Evolutionary conservation across 2,113 vertebrate species (phyloP).

Genomic region (Pelmatolapia mariae): DNA sequence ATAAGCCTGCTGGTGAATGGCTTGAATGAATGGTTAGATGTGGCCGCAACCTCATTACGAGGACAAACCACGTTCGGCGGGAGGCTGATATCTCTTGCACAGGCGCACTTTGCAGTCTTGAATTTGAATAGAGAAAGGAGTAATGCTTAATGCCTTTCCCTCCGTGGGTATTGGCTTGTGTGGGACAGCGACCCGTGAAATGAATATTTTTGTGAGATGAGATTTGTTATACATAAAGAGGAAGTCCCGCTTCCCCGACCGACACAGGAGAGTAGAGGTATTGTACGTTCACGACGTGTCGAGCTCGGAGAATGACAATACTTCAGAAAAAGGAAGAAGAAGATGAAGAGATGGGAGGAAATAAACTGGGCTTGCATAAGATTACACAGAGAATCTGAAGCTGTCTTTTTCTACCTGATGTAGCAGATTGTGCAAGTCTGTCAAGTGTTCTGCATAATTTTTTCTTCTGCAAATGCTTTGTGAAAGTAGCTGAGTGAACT

Average conservation of each 20-base stretch:
- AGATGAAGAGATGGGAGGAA: not conserved
- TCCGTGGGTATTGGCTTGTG: constrained; percentile 46
- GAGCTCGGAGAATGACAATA: not conserved
- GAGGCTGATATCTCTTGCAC: constrained; percentile 50
- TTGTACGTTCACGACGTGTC: not conserved
- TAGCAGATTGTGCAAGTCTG: not conserved
- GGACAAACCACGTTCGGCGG: constrained; percentile 43
- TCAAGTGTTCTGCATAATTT: not conserved
- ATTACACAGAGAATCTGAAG: not conserved
- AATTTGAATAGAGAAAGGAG: constrained; percentile 56
- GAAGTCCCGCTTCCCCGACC: not conserved
- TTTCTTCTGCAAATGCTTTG: not conserved
- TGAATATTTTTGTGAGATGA: constrained; percentile 65
- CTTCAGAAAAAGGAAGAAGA: not conserved
- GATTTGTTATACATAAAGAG: constrained; percentile 50
- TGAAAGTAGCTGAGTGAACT: not conserved
- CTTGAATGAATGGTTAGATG: constrained; percentile 47
- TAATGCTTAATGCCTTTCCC: constrained; percentile 52
- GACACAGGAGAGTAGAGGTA: not conserved
- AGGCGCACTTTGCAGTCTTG: constrained; percentile 36
- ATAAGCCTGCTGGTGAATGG: constrained; percentile 41
- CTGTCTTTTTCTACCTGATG: not conserved
- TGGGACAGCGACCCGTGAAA: constrained; percentile 61
- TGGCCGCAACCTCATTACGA: constrained; percentile 51
- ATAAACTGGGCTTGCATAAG: not conserved